Base-by-base conservation (phyloP, 2,888 invertebrate genomes). In the Esperia sulphurella region DNA sequence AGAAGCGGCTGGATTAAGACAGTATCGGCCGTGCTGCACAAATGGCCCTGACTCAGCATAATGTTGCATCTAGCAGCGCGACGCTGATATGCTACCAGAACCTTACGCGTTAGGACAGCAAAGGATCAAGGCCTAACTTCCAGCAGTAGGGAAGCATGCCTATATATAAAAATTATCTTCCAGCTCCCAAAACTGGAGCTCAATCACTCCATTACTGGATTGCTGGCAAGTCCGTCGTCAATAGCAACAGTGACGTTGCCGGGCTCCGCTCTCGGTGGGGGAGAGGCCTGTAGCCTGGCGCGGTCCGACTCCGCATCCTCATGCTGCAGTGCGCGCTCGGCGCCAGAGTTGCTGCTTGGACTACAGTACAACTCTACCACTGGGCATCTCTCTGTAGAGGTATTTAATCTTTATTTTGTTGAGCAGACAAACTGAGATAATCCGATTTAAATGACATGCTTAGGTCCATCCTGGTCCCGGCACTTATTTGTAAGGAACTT, bases 271-370 rank as follows among this genome's bases (percentile, higher is more conserved):
- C 3, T 21, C 21, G 21, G 21, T 5, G 61, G 69, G 2, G 83
- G 82, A 3, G 88, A 87, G 56, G 83, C 83, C 0, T 92, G 93
- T 65, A 96, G 96, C 76, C 90, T 98, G 67, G 95, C 97, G 13
- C 91, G 97, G 49, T 98, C 97, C 55, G 98, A 98, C 83, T 97
- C 97, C 60, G 96, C 97, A 6, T 97, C 97, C 30, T 98, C 97
- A 0, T 97, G 97, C 62, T 97, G 97, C 82, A 98, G 98, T 59
- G 93, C 95, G 65, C 93, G 95, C 58, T 97, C 97, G 8, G 97
- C 97, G 21, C 96, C 97, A 43, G 97, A 98, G 41, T 96, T 98
- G 81, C 91, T 98, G 48, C 91, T 98, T 21, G 98, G 98, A 0
- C 90, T 98, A 59, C 95, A 96, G 63, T 98, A 98, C 75, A 98